Percentiles rank a stretch among this genome's conserved stretches.
Evolutionary conservation across 2,888 invertebrate genomes (phyloP).

Genomic region (Patella ulyssiponensis): DNA sequence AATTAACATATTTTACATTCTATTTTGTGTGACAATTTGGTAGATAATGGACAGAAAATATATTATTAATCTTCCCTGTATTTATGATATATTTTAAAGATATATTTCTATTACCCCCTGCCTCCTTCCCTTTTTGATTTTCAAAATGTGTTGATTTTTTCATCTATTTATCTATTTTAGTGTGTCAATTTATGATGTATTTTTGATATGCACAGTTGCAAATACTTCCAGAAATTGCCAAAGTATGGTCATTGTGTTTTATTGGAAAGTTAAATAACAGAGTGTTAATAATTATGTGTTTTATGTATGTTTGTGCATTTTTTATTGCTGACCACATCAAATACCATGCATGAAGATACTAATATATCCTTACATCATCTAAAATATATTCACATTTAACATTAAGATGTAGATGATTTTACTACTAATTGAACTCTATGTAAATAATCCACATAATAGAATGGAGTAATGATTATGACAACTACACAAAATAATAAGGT

Average conservation of each 20-base stretch:
- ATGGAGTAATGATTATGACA: no score
- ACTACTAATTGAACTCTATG: no score
- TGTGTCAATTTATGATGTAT: constrained; percentile 19
- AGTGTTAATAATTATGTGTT: constrained; percentile 4
- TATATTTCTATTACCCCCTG: constrained; percentile 13
- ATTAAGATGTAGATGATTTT: no score
- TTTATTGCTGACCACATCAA: background rate
- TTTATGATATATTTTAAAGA: constrained; percentile 1
- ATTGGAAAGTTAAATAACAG: background rate
- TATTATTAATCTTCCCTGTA: constrained; percentile 26
- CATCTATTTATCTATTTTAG: background rate
- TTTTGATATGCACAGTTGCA: constrained; percentile 41
- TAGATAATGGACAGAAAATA: background rate
- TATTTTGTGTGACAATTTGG: constrained; percentile 21
- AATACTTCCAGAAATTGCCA: constrained; percentile 20
- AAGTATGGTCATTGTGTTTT: constrained; percentile 18
- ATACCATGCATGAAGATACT: no score
- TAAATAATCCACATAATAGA: no score
- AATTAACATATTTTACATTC: constrained; percentile 24
- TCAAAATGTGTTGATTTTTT: background rate
- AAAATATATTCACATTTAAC: no score
- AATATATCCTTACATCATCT: no score
- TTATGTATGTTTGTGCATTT: constrained; percentile 4
- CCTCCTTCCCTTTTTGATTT: constrained; percentile 29
- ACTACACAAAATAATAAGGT: no score